phyloP scores from a whole-genome alignment of 2,113 vertebrate species.

The Rhabdomys dilectus region DNA sequence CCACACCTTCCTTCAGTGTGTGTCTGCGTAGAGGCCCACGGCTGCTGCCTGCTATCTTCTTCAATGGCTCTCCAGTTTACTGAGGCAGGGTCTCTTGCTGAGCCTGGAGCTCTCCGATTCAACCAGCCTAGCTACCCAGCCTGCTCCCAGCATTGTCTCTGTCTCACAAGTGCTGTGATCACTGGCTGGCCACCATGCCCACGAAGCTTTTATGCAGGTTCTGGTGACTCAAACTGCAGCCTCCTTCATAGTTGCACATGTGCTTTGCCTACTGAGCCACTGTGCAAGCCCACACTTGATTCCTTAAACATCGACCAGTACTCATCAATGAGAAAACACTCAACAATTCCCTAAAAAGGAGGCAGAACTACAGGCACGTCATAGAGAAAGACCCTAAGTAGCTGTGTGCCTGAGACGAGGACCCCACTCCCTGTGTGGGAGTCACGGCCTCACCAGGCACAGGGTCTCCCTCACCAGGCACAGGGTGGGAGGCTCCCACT shows the following conservation, averaged over 20 bases:
- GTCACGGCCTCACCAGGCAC: not conserved
- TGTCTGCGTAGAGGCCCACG: not conserved
- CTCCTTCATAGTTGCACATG: not conserved
- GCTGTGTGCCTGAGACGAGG: not conserved
- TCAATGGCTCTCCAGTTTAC: not conserved
- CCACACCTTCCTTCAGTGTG: not conserved
- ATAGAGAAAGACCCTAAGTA: not conserved
- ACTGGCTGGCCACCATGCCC: not conserved
- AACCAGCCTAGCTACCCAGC: not conserved
- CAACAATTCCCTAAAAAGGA: not conserved
- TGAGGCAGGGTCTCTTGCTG: not conserved
- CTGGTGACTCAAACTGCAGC: not conserved
- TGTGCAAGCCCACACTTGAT: too few species aligned
- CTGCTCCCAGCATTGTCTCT: not conserved
- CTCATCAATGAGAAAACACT: not conserved
- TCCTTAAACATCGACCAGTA: not conserved
- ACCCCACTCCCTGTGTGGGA: not conserved
- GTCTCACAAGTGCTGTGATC: not conserved
- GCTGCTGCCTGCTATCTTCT: not conserved
- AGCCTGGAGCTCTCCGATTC: not conserved
- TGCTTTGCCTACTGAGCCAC: not conserved
- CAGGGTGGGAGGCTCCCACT: not conserved
- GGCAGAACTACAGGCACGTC: not conserved
- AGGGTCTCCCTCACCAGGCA: not conserved
- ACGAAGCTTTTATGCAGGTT: not conserved